Percentiles rank a stretch among this genome's conserved stretches.
Conservation (phyloP, 53 echinoderm and acorn worm species). For the Paelopatides confundens region DNA sequence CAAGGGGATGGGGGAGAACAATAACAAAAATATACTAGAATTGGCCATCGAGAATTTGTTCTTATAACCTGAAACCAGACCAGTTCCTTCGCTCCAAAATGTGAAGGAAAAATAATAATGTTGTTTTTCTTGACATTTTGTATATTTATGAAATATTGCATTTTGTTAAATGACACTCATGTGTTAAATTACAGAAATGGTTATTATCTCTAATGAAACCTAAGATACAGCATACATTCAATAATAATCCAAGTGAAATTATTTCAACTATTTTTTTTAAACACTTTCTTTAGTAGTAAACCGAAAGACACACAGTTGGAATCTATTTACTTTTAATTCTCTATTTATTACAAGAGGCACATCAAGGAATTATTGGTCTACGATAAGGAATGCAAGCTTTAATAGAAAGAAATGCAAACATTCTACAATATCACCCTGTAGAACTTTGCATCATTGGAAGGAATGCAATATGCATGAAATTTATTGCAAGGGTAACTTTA, state of each 20-base stretch:
- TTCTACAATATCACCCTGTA: constrained; percentile 34
- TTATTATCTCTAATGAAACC: too few relatives aligned
- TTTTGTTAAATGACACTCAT: not conserved
- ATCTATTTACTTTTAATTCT: constrained; percentile 15
- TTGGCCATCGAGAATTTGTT: not conserved
- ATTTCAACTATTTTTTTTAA: too few relatives aligned
- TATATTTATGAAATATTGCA: not conserved
- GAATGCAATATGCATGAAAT: not conserved
- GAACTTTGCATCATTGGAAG: not conserved
- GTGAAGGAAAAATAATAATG: too few relatives aligned
- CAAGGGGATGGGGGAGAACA: not conserved
- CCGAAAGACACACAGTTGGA: constrained; percentile 34
- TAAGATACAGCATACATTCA: too few relatives aligned
- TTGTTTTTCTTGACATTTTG: too few relatives aligned
- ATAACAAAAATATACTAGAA: not conserved
- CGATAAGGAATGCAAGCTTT: not conserved
- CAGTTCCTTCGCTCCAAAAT: too few relatives aligned
- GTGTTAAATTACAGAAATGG: too few relatives aligned
- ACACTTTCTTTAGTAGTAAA: not conserved
- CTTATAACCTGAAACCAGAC: too few relatives aligned
- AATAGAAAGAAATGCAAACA: not conserved
- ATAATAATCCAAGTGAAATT: too few relatives aligned
- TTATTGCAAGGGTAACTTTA: not conserved
- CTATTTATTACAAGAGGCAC: constrained; percentile 13
- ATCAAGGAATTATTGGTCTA: constrained; percentile 22